Conservation (phyloP, 2,888 invertebrate genomes). For the Drosophila hamatofila region DNA sequence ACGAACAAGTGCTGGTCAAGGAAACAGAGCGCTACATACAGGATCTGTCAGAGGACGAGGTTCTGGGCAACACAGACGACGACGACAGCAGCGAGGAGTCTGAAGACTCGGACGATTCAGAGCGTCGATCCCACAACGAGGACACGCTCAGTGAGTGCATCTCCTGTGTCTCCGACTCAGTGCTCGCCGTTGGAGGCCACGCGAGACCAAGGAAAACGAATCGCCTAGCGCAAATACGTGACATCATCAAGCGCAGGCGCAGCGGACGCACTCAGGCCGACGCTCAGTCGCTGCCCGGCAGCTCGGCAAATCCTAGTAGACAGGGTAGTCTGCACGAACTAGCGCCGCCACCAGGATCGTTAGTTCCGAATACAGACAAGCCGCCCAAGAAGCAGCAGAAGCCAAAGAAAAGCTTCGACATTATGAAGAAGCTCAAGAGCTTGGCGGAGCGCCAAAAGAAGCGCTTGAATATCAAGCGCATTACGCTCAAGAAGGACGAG, state of each 20-base stretch:
- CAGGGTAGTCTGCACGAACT: slow-evolving; percentile 78
- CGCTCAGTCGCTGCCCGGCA: slow-evolving; percentile 83
- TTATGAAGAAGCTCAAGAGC: slow-evolving; percentile 88
- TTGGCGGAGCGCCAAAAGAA: slow-evolving; percentile 88
- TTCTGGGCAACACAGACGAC: slow-evolving; percentile 62
- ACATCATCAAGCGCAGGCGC: slow-evolving; percentile 86
- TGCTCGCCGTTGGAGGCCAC: slow-evolving; percentile 79
- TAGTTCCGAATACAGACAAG: slow-evolving; percentile 61
- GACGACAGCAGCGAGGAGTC: slow-evolving; percentile 66
- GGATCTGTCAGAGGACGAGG: slow-evolving; percentile 84
- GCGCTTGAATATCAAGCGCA: slow-evolving; percentile 85
- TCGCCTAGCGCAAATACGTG: slow-evolving; percentile 84
- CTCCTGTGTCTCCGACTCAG: slow-evolving; percentile 84
- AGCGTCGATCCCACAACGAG: slow-evolving; percentile 69
- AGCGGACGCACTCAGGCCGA: slow-evolving; percentile 80
- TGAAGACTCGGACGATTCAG: slow-evolving; percentile 56
- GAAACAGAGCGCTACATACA: slow-evolving; percentile 85
- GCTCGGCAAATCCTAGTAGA: slow-evolving; percentile 75
- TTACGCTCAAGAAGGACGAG: slow-evolving; percentile 85
- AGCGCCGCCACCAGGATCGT: slow-evolving; percentile 76
- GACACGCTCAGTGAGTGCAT: slow-evolving; percentile 83
- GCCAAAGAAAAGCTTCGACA: slow-evolving; percentile 86
- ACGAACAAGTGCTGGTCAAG: slow-evolving; percentile 85
- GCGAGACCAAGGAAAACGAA: slow-evolving; percentile 79
- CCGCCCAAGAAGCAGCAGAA: slow-evolving; percentile 52